Percentiles rank a stretch among this genome's conserved stretches.
These are phyloP conservation scores for Nasonia giraulti DNA, from an alignment of 1,140 invertebrate species.

Conservation along the genomic window DNA sequence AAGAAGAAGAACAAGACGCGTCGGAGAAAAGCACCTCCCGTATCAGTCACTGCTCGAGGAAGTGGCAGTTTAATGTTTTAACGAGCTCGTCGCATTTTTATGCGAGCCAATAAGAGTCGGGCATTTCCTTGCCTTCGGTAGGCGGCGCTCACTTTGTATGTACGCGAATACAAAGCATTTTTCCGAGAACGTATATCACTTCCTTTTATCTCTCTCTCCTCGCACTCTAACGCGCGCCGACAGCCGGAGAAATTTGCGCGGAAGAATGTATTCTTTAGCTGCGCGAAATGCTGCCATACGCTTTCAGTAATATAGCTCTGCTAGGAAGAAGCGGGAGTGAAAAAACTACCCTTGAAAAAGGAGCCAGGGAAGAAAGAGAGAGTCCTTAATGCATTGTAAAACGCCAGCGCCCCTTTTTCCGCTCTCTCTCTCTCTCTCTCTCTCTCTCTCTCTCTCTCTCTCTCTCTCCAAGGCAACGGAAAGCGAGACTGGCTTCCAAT, in stretches of 20 bases:
- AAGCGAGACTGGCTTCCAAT: neutral
- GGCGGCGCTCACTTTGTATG: slow-evolving; percentile 4
- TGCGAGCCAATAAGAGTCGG: slow-evolving; percentile 36
- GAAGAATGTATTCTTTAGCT: slow-evolving; percentile 35
- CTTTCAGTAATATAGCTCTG: neutral
- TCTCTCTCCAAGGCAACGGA: neutral
- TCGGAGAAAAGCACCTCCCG: neutral
- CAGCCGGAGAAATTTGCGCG: slow-evolving; percentile 15
- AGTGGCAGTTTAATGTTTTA: slow-evolving; percentile 48
- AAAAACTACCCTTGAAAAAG: slow-evolving; percentile 12
- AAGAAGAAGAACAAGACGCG: neutral
- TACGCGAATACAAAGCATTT: slow-evolving; percentile 43
- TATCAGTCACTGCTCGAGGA: neutral
- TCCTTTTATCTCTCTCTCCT: neutral
- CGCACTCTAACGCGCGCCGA: neutral
- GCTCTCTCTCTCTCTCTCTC: neutral
- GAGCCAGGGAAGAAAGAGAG: neutral
- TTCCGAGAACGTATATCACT: slow-evolving; percentile 30
- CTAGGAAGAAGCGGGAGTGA: neutral
- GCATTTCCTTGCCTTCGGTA: neutral
- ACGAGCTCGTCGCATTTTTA: slow-evolving; percentile 46
- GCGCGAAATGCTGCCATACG: neutral
- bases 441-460: neutral
- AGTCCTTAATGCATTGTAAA: slow-evolving; percentile 1
- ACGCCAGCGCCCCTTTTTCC: neutral